These are phyloP conservation scores for Cosmia pyralina DNA, from an alignment of 2,888 invertebrate species.

Conservation along the genomic window DNA sequence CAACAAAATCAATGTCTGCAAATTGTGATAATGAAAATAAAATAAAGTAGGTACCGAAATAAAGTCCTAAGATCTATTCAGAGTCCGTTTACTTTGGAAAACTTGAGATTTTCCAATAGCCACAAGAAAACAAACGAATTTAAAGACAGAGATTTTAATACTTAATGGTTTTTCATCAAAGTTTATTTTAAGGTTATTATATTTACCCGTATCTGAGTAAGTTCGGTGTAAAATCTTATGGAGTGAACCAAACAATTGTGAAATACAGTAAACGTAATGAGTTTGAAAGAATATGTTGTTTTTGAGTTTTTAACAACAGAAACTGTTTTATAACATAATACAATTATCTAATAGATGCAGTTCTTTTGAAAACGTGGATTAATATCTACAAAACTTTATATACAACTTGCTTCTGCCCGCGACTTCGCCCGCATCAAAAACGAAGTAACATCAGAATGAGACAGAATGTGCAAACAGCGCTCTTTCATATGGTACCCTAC, in stretches of 20 bases:
- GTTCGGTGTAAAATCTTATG: neutral
- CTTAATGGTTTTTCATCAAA: conserved; percentile 3
- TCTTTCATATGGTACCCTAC: no score
- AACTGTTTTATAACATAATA: no score
- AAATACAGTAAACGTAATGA: neutral
- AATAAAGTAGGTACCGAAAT: neutral
- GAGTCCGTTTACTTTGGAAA: conserved; percentile 33
- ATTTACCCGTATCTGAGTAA: neutral
- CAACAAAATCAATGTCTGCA: conserved; percentile 6
- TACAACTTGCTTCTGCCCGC: no score
- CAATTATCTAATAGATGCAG: no score
- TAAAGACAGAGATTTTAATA: conserved; percentile 14
- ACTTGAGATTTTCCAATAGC: conserved; percentile 45
- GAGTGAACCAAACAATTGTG: neutral
- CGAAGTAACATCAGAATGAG: no score
- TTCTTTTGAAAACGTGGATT: neutral
- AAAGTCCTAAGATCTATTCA: conserved; percentile 23
- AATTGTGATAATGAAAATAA: conserved; percentile 7
- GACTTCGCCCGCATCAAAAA: no score
- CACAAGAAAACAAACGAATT: conserved; percentile 42
- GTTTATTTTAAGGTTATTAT: conserved; percentile 1
- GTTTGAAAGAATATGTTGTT: neutral
- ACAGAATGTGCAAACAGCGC: no score
- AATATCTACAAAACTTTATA: neutral
- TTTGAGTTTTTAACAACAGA: neutral